Percentiles rank a stretch among this genome's conserved stretches.
Conservation (phyloP, 53 echinoderm and acorn worm genomes). For the Temnopleurus reevesii region DNA sequence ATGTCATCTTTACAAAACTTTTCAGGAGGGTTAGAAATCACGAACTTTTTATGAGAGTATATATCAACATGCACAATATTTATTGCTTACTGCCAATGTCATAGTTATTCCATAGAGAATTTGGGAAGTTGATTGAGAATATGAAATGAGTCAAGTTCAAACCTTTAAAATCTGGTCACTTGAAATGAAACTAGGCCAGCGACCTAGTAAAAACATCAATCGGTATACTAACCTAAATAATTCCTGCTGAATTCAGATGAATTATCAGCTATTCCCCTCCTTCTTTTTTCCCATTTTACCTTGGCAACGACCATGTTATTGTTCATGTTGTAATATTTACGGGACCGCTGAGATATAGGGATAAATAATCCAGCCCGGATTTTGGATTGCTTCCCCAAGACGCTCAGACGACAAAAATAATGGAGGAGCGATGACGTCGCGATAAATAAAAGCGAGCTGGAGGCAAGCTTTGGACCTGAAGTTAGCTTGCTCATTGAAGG, state of each 20-base stretch:
- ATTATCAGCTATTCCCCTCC: slow-evolving; percentile 53
- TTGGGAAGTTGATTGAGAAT: not conserved
- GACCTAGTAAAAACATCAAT: slow-evolving; percentile 56
- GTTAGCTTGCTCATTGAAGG: not conserved
- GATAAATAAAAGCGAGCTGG: slow-evolving; percentile 23
- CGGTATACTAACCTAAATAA: slow-evolving; percentile 52
- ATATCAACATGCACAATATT: too few relatives aligned
- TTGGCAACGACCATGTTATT: slow-evolving; percentile 46
- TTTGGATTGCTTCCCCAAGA: not conserved
- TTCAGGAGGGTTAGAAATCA: too few relatives aligned
- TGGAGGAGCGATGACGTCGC: not conserved
- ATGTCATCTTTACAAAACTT: too few relatives aligned
- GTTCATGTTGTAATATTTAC: slow-evolving; percentile 62
- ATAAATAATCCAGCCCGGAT: slow-evolving; percentile 40
- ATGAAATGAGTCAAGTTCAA: not conserved
- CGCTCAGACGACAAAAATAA: slow-evolving; percentile 4
- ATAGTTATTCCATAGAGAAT: not conserved
- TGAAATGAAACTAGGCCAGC: slow-evolving; percentile 31
- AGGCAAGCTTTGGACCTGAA: not conserved
- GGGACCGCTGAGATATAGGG: slow-evolving; percentile 47
- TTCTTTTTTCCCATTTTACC: not conserved
- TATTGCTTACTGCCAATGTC: too few relatives aligned
- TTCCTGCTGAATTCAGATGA: slow-evolving; percentile 11
- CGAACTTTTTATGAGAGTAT: too few relatives aligned
- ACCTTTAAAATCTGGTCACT: slow-evolving; percentile 1